These are phyloP conservation scores for Limnephilus auricula DNA, from an alignment of 2,888 invertebrate species.

Conservation along the genomic window DNA sequence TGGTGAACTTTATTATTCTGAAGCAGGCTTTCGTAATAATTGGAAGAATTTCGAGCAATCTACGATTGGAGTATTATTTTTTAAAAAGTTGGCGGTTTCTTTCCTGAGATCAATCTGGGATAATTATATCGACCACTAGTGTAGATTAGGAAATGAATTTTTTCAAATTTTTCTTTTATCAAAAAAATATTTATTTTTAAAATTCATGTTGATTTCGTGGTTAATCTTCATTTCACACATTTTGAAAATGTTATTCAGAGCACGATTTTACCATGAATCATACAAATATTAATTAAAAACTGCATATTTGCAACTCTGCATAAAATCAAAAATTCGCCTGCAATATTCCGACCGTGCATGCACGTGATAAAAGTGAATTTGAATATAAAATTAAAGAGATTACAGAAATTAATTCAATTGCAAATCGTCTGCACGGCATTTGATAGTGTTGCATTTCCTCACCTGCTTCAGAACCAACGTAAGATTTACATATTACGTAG, in stretches of 20 bases:
- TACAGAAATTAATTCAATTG: slow-evolving; percentile 5
- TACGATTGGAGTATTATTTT: too few relatives aligned
- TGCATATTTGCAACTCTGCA: background rate
- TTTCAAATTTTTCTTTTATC: background rate
- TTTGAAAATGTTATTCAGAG: background rate
- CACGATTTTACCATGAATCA: background rate
- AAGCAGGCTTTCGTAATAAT: too few relatives aligned
- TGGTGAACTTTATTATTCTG: too few relatives aligned
- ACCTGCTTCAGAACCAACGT: background rate
- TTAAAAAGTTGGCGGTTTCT: too few relatives aligned
- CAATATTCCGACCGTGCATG: background rate
- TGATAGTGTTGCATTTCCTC: background rate
- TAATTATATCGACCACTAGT: too few relatives aligned
- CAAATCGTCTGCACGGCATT: background rate
- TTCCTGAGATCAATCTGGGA: too few relatives aligned
- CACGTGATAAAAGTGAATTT: background rate
- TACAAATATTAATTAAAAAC: background rate
- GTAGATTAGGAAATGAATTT: too few relatives aligned
- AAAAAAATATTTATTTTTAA: background rate
- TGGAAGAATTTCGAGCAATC: too few relatives aligned
- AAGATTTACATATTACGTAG: background rate
- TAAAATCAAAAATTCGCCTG: background rate
- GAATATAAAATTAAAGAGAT: background rate
- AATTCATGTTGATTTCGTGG: background rate
- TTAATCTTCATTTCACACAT: background rate